Evolutionary conservation across 2,888 invertebrate genomes (phyloP).

Genomic region (Monochamus alternatus): DNA sequence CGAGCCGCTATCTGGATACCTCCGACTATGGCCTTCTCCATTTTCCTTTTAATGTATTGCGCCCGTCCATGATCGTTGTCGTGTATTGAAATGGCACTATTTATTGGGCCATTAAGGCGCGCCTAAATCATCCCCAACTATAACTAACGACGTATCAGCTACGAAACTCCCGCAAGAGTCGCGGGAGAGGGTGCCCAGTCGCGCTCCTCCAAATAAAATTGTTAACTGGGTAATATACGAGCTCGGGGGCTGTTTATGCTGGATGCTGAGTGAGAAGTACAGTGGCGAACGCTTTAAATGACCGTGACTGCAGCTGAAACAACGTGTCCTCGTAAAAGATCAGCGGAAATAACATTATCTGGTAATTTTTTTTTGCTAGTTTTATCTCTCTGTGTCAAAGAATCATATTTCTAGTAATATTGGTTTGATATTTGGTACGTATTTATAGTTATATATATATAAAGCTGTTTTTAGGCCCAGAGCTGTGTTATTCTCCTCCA

Average conservation of each 20-base stretch:
- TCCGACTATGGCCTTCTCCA: constrained; percentile 63
- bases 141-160: constrained; percentile 71
- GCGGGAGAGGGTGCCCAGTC: constrained; percentile 43
- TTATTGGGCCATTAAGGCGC: constrained; percentile 77
- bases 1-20: constrained; percentile 56
- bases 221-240: constrained; percentile 60
- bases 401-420: no score
- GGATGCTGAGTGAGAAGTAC: constrained; percentile 58
- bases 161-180: constrained; percentile 54
- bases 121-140: constrained; percentile 76
- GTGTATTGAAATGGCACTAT: constrained; percentile 76
- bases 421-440: no score
- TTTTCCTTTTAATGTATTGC: constrained; percentile 68
- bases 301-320: constrained; percentile 51
- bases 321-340: constrained; percentile 27
- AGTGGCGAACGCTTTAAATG: neutral
- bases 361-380: no score
- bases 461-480: no score
- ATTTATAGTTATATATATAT: no score
- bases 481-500: no score
- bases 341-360: no score
- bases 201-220: constrained; percentile 64
- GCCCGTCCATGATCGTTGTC: constrained; percentile 70
- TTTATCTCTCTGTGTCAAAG: no score
- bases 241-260: constrained; percentile 58